Percentiles rank a stretch among this genome's conserved stretches.
Evolutionary conservation across 2,888 invertebrate genomes (phyloP).

Genomic region (Andrena trimmerana): DNA sequence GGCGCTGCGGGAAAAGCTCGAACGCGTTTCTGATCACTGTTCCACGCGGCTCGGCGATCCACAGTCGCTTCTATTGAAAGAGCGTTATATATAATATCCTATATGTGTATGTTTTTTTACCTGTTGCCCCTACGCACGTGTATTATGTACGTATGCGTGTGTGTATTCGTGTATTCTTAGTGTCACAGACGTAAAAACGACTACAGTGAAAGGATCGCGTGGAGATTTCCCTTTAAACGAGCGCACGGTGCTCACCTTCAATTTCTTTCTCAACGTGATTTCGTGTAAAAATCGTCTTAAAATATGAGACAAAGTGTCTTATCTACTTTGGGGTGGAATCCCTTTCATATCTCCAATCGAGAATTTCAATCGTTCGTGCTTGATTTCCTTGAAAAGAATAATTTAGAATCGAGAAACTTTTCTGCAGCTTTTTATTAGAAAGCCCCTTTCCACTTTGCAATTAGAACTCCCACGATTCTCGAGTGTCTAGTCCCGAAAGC

Average conservation of each 20-base stretch:
- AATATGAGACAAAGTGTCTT: too few species aligned
- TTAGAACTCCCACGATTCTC: too few species aligned
- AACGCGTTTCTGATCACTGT: slow-evolving; percentile 49
- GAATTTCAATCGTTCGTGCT: background rate
- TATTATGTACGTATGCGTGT: slow-evolving; percentile 2
- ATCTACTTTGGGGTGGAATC: too few species aligned
- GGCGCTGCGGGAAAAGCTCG: slow-evolving; percentile 44
- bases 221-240: background rate
- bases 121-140: slow-evolving; percentile 26
- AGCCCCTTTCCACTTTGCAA: too few species aligned
- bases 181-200: slow-evolving; percentile 21
- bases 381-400: too few species aligned
- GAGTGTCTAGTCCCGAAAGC: too few species aligned
- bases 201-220: slow-evolving; percentile 37
- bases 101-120: background rate
- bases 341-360: slow-evolving; percentile 2
- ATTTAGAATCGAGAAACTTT: too few species aligned
- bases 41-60: slow-evolving; percentile 46
- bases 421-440: too few species aligned
- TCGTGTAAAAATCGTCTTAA: too few species aligned
- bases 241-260: slow-evolving; percentile 22
- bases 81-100: slow-evolving; percentile 38
- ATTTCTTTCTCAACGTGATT: background rate
- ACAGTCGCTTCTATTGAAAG: slow-evolving; percentile 61
- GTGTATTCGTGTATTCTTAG: slow-evolving; percentile 5